Percentiles rank a stretch among this genome's conserved stretches.
Evolutionary conservation across 2,888 invertebrate genomes (phyloP).

Genomic region (Apodemia duryi): DNA sequence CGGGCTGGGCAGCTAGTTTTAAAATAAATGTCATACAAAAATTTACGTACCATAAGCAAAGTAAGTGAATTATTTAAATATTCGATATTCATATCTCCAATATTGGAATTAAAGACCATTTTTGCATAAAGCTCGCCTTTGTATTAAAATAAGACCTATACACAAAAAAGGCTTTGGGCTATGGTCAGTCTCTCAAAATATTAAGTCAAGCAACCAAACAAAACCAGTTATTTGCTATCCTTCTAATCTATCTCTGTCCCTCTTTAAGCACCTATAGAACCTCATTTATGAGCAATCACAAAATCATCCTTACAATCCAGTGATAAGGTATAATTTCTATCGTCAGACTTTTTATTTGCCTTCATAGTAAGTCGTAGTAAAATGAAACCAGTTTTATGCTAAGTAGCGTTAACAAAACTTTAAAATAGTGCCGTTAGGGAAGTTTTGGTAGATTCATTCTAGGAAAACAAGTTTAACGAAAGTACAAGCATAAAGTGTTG

Average conservation of each 20-base stretch:
- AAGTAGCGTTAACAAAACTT: constrained; percentile 54
- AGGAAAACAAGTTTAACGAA: constrained; percentile 4
- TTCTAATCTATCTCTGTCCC: constrained; percentile 20
- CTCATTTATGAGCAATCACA: constrained; percentile 12
- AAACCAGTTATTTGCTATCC: constrained; percentile 19
- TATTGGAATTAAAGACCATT: not conserved
- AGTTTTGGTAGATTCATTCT: constrained; percentile 23
- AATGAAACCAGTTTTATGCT: constrained; percentile 60
- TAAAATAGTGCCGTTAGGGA: constrained; percentile 61
- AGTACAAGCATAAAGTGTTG: constrained; percentile 35
- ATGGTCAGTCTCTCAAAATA: constrained; percentile 11
- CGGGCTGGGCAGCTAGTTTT: no score
- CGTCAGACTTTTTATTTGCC: constrained; percentile 20
- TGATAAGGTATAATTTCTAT: constrained; percentile 16
- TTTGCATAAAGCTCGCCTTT: not conserved
- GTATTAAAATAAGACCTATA: not conserved
- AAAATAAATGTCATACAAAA: no score
- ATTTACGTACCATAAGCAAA: no score
- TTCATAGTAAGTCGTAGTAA: constrained; percentile 70
- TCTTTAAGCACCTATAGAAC: constrained; percentile 20
- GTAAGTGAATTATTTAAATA: not conserved
- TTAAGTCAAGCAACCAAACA: constrained; percentile 2
- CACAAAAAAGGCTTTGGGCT: constrained; percentile 1
- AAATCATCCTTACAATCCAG: not conserved
- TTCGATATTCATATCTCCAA: not conserved